A percentile compares a stretch with the other conserved stretches of the same genome.
These are phyloP conservation scores for Drosophila bunnanda DNA, from an alignment of 2,888 invertebrate genomes.

Conservation along the genomic window DNA sequence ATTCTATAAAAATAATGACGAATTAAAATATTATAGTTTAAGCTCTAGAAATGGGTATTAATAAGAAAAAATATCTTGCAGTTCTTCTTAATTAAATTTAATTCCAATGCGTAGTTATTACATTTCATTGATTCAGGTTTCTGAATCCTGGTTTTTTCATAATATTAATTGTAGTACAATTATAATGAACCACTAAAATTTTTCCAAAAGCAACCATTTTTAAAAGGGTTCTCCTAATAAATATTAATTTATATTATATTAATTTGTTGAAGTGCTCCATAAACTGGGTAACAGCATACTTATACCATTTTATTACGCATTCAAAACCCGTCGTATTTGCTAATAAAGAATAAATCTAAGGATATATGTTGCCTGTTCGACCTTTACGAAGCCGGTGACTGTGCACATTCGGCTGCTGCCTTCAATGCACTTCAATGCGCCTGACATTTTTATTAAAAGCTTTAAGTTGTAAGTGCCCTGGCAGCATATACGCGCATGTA, in stretches of 20 bases:
- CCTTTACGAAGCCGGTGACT: conserved; percentile 24
- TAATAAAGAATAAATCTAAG: conserved; percentile 12
- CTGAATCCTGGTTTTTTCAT: too few relatives aligned
- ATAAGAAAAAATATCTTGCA: too few relatives aligned
- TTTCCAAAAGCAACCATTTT: background rate
- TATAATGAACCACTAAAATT: too few relatives aligned
- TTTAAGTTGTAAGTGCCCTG: conserved; percentile 71
- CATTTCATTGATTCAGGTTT: too few relatives aligned
- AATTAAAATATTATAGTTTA: background rate
- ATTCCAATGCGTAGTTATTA: too few relatives aligned
- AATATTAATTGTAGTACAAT: too few relatives aligned
- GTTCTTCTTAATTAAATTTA: too few relatives aligned
- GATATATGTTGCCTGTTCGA: conserved; percentile 2
- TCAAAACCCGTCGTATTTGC: conserved; percentile 5
- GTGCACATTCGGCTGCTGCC: conserved; percentile 18
- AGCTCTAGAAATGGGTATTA: too few relatives aligned
- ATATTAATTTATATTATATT: too few relatives aligned
- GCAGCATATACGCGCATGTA: conserved; percentile 25
- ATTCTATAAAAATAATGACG: background rate
- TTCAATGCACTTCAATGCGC: conserved; percentile 71
- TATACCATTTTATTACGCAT: background rate
- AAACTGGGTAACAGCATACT: too few relatives aligned
- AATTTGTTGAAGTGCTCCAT: background rate
- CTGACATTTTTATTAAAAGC: conserved; percentile 81
- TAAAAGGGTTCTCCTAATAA: background rate